These are phyloP conservation scores for Ptilonorhynchus violaceus DNA, from an alignment of 2,113 vertebrate species.

Conservation along the genomic window DNA sequence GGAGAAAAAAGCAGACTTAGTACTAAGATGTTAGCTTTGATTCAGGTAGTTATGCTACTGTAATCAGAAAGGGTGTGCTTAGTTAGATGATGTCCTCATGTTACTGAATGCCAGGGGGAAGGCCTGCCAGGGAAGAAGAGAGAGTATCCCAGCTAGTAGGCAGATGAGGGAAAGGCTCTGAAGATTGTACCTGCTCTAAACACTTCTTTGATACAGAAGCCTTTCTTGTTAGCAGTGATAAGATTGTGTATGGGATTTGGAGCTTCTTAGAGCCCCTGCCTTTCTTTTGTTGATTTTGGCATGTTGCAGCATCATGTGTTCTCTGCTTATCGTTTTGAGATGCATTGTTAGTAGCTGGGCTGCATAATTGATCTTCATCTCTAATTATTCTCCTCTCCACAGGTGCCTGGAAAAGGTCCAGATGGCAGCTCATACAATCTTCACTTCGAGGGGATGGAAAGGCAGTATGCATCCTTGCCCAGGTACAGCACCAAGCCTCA, in stretches of 20 bases:
- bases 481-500: constrained; percentile 71
- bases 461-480: constrained; percentile 80
- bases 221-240: constrained; percentile 38
- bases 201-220: background rate
- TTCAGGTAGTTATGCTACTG: background rate
- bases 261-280: constrained; percentile 26
- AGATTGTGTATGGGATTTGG: constrained; percentile 31
- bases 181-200: background rate
- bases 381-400: constrained; percentile 76
- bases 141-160: background rate
- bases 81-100: background rate
- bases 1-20: background rate
- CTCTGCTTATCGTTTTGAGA: constrained; percentile 66
- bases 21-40: background rate
- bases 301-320: constrained; percentile 55
- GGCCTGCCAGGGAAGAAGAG: background rate
- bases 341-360: constrained; percentile 69
- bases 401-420: constrained; percentile 84
- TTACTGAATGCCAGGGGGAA: background rate
- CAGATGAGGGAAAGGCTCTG: background rate
- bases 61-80: background rate
- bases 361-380: constrained; percentile 73
- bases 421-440: constrained; percentile 74
- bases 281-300: constrained; percentile 70
- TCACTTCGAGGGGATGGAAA: constrained; percentile 82